A percentile compares a stretch with the other conserved stretches of the same genome.
Evolutionary conservation across 2,888 invertebrate species (phyloP).

Genomic region (Drosophila anomalipes): DNA sequence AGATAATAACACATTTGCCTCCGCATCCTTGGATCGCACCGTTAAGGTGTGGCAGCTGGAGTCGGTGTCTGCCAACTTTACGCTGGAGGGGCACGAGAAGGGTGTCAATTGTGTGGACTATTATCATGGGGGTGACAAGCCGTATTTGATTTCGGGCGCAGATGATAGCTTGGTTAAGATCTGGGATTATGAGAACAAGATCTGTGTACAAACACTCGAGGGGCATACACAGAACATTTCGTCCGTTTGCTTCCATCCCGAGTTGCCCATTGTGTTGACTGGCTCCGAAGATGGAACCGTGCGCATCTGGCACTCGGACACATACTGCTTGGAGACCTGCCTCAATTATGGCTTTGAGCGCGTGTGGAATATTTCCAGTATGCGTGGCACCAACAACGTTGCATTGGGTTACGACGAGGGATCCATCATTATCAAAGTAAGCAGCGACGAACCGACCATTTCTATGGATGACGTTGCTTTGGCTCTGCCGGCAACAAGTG

Average conservation of each 20-base stretch:
- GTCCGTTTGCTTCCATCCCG: constrained; percentile 98
- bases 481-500: constrained; percentile 71
- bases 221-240: constrained; percentile 98
- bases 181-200: constrained; percentile 99
- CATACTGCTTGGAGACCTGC: constrained; percentile 97
- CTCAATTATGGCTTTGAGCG: constrained; percentile 99
- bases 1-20: constrained; percentile 99
- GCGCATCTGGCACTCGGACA: constrained; percentile 99
- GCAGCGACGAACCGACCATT: constrained; percentile 99
- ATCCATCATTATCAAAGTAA: constrained; percentile 86
- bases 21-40: constrained; percentile 98
- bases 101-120: constrained; percentile 99
- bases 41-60: constrained; percentile 99
- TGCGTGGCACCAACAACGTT: constrained; percentile 97
- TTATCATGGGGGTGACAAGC: constrained; percentile 99
- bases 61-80: constrained; percentile 98
- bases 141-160: constrained; percentile 99
- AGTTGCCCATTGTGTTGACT: constrained; percentile 97
- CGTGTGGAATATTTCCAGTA: constrained; percentile 97
- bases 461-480: constrained; percentile 97
- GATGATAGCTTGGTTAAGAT: constrained; percentile 99
- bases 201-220: constrained; percentile 99
- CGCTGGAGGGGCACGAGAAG: constrained; percentile 98
- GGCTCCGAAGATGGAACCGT: constrained; percentile 99
- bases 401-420: constrained; percentile 91